These are phyloP conservation scores for Paragorgia papillata DNA, from an alignment of 92 coral and sea anemone genomes.

Conservation along the genomic window DNA sequence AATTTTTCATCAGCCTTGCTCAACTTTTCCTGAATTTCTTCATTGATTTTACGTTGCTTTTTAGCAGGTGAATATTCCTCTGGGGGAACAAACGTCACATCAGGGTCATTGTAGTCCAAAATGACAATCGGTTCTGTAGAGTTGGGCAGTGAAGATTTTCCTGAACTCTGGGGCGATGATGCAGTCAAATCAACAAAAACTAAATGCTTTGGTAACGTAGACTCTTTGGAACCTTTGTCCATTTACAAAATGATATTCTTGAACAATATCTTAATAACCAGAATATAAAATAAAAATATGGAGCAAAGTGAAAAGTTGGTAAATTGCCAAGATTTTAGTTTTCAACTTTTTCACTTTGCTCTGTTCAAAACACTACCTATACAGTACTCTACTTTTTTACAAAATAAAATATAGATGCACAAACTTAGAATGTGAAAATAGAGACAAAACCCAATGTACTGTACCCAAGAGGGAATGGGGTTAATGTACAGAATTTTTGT, in stretches of 20 bases:
- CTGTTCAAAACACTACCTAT: background rate
- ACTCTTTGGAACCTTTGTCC: too few species aligned
- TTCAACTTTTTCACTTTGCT: background rate
- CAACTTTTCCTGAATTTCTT: background rate
- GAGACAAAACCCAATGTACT: too few species aligned
- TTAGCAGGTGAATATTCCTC: constrained; percentile 80
- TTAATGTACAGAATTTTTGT: too few species aligned
- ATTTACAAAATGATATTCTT: too few species aligned
- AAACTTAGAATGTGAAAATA: too few species aligned
- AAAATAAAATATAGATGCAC: too few species aligned
- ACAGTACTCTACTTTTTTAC: too few species aligned
- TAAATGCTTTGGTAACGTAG: background rate
- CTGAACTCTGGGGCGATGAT: background rate
- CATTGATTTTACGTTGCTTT: constrained; percentile 19
- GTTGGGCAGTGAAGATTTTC: background rate
- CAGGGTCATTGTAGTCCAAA: constrained; percentile 63
- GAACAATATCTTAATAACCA: too few species aligned
- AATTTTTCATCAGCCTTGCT: constrained; percentile 10
- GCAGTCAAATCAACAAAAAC: background rate
- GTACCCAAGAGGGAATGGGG: too few species aligned
- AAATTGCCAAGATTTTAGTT: background rate
- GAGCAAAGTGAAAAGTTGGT: too few species aligned
- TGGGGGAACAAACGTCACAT: constrained; percentile 71
- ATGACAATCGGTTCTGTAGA: constrained; percentile 28
- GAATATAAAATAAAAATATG: too few species aligned